Percentiles rank a stretch among this genome's conserved stretches.
These are phyloP conservation scores for Helobdella robusta DNA, from an alignment of 2,888 invertebrate genomes.

Conservation along the genomic window DNA sequence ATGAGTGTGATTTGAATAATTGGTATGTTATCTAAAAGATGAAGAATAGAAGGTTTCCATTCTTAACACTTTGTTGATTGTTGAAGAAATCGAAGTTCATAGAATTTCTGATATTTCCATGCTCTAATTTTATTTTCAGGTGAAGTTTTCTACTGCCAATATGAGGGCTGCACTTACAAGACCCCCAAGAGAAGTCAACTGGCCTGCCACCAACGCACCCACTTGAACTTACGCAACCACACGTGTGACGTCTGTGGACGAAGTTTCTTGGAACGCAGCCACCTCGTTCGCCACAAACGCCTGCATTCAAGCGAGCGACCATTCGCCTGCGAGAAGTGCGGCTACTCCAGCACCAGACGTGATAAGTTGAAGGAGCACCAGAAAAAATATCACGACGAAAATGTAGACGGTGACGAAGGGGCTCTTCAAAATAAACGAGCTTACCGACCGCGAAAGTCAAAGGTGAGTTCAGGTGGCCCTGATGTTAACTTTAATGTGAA, in stretches of 20 bases:
- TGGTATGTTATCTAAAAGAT: background rate
- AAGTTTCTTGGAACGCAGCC: constrained; percentile 61
- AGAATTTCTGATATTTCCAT: background rate
- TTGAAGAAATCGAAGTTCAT: background rate
- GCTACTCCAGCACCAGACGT: constrained; percentile 59
- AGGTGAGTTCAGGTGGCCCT: no score
- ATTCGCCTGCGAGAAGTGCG: constrained; percentile 59
- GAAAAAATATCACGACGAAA: constrained; percentile 20
- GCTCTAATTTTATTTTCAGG: constrained; percentile 49
- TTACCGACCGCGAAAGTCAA: constrained; percentile 17
- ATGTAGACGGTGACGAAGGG: no score
- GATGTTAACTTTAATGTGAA: no score
- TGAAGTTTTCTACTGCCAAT: constrained; percentile 59
- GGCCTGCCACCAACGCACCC: constrained; percentile 58
- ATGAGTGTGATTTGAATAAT: background rate
- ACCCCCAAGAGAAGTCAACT: constrained; percentile 61
- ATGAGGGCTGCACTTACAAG: constrained; percentile 58
- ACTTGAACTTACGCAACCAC: constrained; percentile 54
- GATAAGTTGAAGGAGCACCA: constrained; percentile 60
- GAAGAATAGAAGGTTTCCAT: background rate
- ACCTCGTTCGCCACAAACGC: constrained; percentile 60
- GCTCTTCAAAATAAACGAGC: constrained; percentile 11
- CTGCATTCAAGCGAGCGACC: constrained; percentile 60
- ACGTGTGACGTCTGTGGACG: constrained; percentile 57
- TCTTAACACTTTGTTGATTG: no score